Base-by-base conservation (phyloP, 1,140 invertebrate species). In the Conus betulinus region DNA sequence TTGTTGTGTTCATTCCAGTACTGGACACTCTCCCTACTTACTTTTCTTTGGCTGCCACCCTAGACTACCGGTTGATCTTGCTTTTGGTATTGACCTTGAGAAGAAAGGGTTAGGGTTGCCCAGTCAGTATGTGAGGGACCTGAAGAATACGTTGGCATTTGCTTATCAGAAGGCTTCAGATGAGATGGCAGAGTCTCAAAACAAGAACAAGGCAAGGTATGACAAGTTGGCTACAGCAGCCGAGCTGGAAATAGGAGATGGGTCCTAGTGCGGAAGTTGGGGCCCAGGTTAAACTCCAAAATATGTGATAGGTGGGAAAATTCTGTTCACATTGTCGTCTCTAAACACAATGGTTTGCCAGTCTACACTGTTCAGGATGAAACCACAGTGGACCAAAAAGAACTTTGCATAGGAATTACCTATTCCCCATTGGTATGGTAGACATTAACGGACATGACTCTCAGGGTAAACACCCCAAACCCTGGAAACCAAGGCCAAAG, bases 1-100 rank as follows among this genome's bases (percentile, higher is more conserved):
- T 52, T 85, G 79, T 25, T 88, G 87, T 52, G 53, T 83, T 17
- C 84, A 89, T 88, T 17, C 57, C 15, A 71, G 86, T 5, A 89
- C 85, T 17, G 87, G 87, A 13, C 74, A 39, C 52, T 74, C 78
- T 23, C 89, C 87, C 5, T 89, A 71, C 81, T 52, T 57, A 1
- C 60, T 67, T 23, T 23, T 67, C 60, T 79, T 11, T 67, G 90
- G 23, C 39, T 3, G 39, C 39, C 39, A 39, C 39, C 39, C 39
- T 39, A 39, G 39, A 39, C 39, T 39, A 39, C 82, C 90, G 6
- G 60, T 91, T 83, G 90, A 91, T 84, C 17, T 90, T 1, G 85
- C 86, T 25, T 89, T 89, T 74, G 79, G 85, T 52, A n/a, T 89
- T n/a, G 60, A 67, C 20, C 60, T 67, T 67, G 60, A 23, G 13